Base-by-base conservation (phyloP, 2,888 invertebrate genomes). In the Papilio protenor region DNA sequence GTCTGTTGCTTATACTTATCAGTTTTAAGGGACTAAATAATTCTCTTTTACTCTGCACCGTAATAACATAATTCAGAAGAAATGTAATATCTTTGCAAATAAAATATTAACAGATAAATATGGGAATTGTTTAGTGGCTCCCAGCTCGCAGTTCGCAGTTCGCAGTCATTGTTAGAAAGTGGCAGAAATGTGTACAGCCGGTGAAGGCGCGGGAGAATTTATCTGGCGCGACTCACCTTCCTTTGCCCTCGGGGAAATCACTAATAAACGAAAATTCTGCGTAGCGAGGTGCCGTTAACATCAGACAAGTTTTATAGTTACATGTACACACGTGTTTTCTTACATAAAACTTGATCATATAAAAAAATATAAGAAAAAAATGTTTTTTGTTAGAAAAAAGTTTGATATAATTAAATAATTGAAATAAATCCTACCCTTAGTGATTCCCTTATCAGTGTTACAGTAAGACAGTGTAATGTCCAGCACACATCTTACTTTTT, bases 201-300 rank as follows among this genome's bases (percentile, higher is more conserved):
- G 33, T n/a, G 66, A 18, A 40, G 66, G 33, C 40, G 40, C 66
- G 40, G 18, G 33, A n/a, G 11, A 66, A 66, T 66, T 18, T 64
- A 66, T 66, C n/a, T 33, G 14, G 18, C 66, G 64, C 64, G 64
- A 27, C 27, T 64, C 57, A 57, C 57, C 45, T 21, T 40, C n/a
- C 18, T 61, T 2, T 47, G 40, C 47, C 74, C 66, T 16, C 14
- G 18, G 76, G 76, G 76, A 76, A 76, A 71, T 76, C 71, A 70
- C 76, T 76, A 76, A 76, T 76, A 76, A 76, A 45, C 18, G 52
- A 66, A 66, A 66, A 66, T 66, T 40, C 23, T n/a, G 66, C n/a
- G 40, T 40, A 21, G 33, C 61, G 18, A 40, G 40, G n/a, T 66
- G 66, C 2, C 40, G n/a, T 40, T 40, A 40, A 40, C 40, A 66